Conservation (phyloP, 2,888 invertebrate genomes). For the Pollenia angustigena region DNA sequence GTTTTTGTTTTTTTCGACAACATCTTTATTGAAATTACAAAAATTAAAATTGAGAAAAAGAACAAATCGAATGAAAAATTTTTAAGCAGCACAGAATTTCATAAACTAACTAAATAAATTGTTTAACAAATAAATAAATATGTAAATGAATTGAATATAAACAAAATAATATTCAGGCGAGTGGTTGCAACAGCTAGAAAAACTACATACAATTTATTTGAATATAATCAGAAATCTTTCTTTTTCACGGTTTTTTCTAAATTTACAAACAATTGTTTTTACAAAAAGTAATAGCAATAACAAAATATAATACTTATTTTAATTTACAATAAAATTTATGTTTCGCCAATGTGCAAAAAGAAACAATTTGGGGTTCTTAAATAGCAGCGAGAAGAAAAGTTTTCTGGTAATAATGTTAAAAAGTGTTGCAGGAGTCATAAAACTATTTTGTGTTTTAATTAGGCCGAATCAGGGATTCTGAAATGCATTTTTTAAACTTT, state of each 20-base stretch:
- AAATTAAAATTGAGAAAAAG: not conserved
- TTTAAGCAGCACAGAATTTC: not conserved
- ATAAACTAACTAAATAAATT: constrained; percentile 43
- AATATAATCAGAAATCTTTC: constrained; percentile 31
- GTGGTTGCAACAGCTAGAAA: constrained; percentile 14
- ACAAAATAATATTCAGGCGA: constrained; percentile 26
- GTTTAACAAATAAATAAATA: constrained; percentile 50
- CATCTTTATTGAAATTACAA: constrained; percentile 48
- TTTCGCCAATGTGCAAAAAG: not conserved
- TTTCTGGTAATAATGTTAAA: no score
- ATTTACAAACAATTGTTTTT: constrained; percentile 26
- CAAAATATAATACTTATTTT: not conserved
- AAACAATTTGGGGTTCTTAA: not conserved
- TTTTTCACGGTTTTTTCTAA: not conserved
- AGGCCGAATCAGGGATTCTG: no score
- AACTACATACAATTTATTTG: constrained; percentile 14
- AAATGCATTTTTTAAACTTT: no score
- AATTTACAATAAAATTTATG: constrained; percentile 24
- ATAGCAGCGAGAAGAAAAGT: not conserved
- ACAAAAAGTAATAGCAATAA: not conserved
- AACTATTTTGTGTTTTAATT: no score
- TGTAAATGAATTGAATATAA: constrained; percentile 34
- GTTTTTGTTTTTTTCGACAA: constrained; percentile 38
- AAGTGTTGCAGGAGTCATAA: no score
- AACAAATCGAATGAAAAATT: not conserved